A percentile compares a stretch with the other conserved stretches of the same genome.
phyloP scores from a whole-genome alignment of 2,797 vertebrate species.

The Sylvilagus floridanus region DNA sequence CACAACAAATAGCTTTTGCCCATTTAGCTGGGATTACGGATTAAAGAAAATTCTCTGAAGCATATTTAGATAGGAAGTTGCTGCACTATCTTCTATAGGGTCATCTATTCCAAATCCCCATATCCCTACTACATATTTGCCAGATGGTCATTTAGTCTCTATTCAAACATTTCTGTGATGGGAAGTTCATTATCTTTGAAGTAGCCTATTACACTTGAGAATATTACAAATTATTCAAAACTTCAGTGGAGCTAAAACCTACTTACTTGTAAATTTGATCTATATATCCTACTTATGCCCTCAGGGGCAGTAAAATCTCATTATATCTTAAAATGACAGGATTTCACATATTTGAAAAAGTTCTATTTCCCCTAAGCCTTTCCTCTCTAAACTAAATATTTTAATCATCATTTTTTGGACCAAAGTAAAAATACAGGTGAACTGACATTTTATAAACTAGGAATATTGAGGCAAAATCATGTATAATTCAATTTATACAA shows the following conservation, averaged over 20 bases:
- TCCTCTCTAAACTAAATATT: slow-evolving; percentile 42
- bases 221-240: slow-evolving; percentile 62
- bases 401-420: slow-evolving; percentile 38
- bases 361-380: slow-evolving; percentile 52
- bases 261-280: slow-evolving; percentile 61
- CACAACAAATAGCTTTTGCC: background rate
- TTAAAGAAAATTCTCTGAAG: background rate
- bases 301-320: slow-evolving; percentile 22
- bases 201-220: slow-evolving; percentile 14
- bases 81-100: background rate
- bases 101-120: background rate
- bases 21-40: background rate
- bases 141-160: slow-evolving; percentile 6
- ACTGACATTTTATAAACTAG: slow-evolving; percentile 6
- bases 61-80: background rate
- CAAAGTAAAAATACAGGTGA: slow-evolving; percentile 43
- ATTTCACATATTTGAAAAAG: slow-evolving; percentile 46
- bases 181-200: slow-evolving; percentile 50
- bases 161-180: background rate
- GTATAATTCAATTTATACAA: slow-evolving; percentile 11
- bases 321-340: slow-evolving; percentile 58
- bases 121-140: background rate
- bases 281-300: slow-evolving; percentile 2
- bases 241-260: slow-evolving; percentile 54
- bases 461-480: background rate